These are phyloP conservation scores for Cepaea hortensis DNA, from an alignment of 2,888 invertebrate species.

Conservation along the genomic window DNA sequence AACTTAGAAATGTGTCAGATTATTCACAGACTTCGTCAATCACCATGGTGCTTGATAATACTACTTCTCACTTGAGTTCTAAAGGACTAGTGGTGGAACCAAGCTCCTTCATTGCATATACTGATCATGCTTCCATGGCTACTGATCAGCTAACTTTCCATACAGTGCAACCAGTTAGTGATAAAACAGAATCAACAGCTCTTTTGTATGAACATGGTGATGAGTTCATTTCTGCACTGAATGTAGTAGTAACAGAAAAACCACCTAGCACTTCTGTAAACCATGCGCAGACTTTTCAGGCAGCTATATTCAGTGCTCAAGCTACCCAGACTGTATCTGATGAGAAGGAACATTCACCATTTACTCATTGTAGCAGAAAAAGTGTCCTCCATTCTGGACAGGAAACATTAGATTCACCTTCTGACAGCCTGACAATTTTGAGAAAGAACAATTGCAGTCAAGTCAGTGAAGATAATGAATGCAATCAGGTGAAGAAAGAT, in stretches of 20 bases:
- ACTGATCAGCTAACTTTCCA: constrained; percentile 16
- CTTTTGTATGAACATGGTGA: constrained; percentile 18
- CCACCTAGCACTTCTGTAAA: constrained; percentile 1
- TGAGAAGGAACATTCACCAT: neutral
- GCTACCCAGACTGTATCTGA: neutral
- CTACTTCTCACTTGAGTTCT: constrained; percentile 5
- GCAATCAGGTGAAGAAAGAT: constrained; percentile 7
- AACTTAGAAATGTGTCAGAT: neutral
- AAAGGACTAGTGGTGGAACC: constrained; percentile 30
- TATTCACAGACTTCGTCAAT: constrained; percentile 13
- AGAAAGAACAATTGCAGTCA: neutral
- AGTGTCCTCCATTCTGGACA: neutral
- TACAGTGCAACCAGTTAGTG: constrained; percentile 25
- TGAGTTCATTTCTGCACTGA: constrained; percentile 25
- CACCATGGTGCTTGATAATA: constrained; percentile 28
- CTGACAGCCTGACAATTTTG: neutral
- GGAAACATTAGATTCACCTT: neutral
- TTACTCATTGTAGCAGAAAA: neutral
- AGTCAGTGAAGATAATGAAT: neutral
- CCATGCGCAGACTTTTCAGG: neutral
- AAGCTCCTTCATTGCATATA: constrained; percentile 28
- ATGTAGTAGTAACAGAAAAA: constrained; percentile 22
- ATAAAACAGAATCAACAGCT: constrained; percentile 1
- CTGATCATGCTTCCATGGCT: neutral
- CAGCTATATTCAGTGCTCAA: constrained; percentile 1